phyloP scores from a whole-genome alignment of 2,888 invertebrate species.

The Schizaphis graminum region DNA sequence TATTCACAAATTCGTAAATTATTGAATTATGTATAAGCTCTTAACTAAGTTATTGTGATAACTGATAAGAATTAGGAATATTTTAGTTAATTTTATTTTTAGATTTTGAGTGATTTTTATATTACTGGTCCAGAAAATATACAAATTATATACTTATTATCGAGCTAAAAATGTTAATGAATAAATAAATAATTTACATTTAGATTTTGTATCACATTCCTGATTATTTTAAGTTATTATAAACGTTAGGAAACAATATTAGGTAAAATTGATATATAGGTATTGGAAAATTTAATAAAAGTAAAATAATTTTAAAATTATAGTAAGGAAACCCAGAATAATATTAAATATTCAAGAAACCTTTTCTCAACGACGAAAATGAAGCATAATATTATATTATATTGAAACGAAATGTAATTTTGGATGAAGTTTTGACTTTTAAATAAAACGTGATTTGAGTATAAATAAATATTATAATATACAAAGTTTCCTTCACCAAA shows the following conservation, averaged over 20 bases:
- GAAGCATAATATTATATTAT: constrained; percentile 10
- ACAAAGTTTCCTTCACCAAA: neutral
- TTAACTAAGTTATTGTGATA: neutral
- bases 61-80: neutral
- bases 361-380: neutral
- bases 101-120: neutral
- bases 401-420: constrained; percentile 41
- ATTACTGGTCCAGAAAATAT: neutral
- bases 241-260: neutral
- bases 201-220: neutral
- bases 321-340: neutral
- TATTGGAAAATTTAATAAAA: neutral
- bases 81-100: neutral
- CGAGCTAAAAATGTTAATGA: no score
- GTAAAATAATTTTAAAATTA: neutral
- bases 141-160: neutral
- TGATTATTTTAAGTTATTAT: neutral
- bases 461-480: neutral
- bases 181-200: no score
- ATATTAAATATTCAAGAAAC: neutral
- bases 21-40: neutral
- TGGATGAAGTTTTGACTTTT: constrained; percentile 26
- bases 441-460: constrained; percentile 47
- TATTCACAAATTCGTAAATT: no score
- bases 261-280: neutral